phyloP scores from a whole-genome alignment of 2,113 vertebrate species.

The Poeciliopsis prolifica region DNA sequence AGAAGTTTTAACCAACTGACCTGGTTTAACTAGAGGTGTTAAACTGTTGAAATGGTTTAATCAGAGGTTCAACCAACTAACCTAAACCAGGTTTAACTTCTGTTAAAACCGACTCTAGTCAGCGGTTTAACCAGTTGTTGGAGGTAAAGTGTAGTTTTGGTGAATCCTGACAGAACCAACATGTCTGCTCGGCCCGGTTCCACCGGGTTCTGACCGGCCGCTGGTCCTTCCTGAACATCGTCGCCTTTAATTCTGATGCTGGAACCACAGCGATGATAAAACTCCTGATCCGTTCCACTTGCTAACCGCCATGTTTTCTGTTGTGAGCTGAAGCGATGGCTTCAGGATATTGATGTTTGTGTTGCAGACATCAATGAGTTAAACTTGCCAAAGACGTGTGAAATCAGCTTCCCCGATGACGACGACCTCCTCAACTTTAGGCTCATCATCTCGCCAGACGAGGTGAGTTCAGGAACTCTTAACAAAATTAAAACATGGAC shows the following conservation, averaged over 20 bases:
- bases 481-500: too few relatives aligned
- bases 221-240: neutral
- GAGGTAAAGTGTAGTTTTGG: too few relatives aligned
- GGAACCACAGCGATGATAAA: neutral
- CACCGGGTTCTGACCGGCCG: neutral
- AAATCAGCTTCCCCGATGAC: slow-evolving; percentile 93
- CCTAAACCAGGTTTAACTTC: too few relatives aligned
- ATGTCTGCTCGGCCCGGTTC: neutral
- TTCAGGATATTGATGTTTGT: neutral
- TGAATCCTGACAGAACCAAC: too few relatives aligned
- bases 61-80: neutral
- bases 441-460: slow-evolving; percentile 95
- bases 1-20: too few relatives aligned
- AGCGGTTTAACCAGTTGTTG: neutral
- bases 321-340: neutral
- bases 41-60: too few relatives aligned
- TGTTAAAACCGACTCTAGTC: neutral
- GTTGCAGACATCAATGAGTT: slow-evolving; percentile 93
- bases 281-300: neutral
- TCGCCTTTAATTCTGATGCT: neutral
- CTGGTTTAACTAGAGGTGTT: too few relatives aligned
- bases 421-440: slow-evolving; percentile 97
- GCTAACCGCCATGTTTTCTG: neutral
- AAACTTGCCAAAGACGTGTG: slow-evolving; percentile 95
- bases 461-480: slow-evolving; percentile 63